These are phyloP conservation scores for Drosophila heteroneura DNA, from an alignment of 2,888 invertebrate species.

Conservation along the genomic window DNA sequence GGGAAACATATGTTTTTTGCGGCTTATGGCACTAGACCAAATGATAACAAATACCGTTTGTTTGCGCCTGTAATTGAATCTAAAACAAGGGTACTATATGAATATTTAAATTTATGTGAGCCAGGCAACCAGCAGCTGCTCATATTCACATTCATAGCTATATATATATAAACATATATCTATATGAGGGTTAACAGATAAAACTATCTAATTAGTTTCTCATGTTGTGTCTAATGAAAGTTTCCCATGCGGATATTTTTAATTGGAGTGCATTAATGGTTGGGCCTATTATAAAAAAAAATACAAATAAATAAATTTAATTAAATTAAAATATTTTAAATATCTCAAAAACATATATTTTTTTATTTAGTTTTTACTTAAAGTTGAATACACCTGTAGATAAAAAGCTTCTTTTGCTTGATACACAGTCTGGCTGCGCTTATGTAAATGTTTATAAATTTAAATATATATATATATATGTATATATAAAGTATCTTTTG, in stretches of 20 bases:
- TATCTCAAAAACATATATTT: not conserved
- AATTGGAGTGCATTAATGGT: not conserved
- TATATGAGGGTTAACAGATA: not conserved
- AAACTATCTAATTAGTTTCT: slow-evolving; percentile 1
- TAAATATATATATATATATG: not conserved
- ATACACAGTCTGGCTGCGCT: not conserved
- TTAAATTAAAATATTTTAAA: not conserved
- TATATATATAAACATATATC: not conserved
- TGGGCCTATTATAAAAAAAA: not conserved
- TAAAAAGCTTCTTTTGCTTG: not conserved
- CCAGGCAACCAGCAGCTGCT: slow-evolving; percentile 17
- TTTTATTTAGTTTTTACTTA: not conserved
- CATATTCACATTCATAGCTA: not conserved
- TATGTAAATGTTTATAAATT: not conserved
- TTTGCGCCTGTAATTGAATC: slow-evolving; percentile 40
- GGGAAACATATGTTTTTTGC: slow-evolving; percentile 43
- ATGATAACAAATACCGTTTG: slow-evolving; percentile 37
- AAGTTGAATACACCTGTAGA: not conserved
- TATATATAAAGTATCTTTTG: not conserved
- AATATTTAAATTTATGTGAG: not conserved
- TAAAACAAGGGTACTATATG: slow-evolving; percentile 14
- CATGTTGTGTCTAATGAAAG: not conserved
- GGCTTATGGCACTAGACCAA: slow-evolving; percentile 6
- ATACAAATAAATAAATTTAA: not conserved
- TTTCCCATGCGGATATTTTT: not conserved